phyloP scores from a whole-genome alignment of 1,140 invertebrate genomes.

The Tribolium castaneum region DNA sequence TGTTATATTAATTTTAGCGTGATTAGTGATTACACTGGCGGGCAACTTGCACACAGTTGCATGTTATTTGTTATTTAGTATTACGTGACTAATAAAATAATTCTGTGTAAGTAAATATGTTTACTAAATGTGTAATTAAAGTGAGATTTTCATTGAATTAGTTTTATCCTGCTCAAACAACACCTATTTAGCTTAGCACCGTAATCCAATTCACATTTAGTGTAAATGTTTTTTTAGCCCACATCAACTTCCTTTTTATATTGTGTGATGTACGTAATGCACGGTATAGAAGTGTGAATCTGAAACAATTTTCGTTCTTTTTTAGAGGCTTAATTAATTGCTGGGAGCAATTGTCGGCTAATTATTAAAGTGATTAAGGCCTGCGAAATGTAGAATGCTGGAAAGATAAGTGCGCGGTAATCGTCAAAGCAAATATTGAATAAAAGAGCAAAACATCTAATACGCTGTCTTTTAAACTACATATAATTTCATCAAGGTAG shows the following conservation, averaged over 20 bases:
- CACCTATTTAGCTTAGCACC: constrained; percentile 15
- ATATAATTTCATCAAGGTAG: constrained; percentile 55
- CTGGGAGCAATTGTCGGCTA: too few species aligned
- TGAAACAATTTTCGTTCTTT: too few species aligned
- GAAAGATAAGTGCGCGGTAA: neutral
- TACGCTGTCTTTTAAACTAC: constrained; percentile 36
- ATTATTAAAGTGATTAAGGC: too few species aligned
- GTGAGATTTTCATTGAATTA: constrained; percentile 24
- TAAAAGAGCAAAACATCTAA: neutral
- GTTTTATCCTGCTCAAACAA: constrained; percentile 3
- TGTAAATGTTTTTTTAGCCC: constrained; percentile 11
- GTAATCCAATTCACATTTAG: neutral
- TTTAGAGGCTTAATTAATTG: too few species aligned
- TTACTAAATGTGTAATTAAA: constrained; percentile 21
- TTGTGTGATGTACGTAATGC: neutral
- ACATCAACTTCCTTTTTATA: neutral
- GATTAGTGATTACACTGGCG: too few species aligned
- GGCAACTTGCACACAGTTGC: neutral
- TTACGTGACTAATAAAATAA: constrained; percentile 24
- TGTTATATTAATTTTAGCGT: too few species aligned
- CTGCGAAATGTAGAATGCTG: too few species aligned
- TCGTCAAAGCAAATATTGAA: neutral
- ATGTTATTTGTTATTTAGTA: neutral
- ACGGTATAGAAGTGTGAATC: neutral
- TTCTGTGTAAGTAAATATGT: constrained; percentile 1